These are phyloP conservation scores for Pangasius macronema DNA, from an alignment of 2,797 vertebrate species.

Conservation along the genomic window DNA sequence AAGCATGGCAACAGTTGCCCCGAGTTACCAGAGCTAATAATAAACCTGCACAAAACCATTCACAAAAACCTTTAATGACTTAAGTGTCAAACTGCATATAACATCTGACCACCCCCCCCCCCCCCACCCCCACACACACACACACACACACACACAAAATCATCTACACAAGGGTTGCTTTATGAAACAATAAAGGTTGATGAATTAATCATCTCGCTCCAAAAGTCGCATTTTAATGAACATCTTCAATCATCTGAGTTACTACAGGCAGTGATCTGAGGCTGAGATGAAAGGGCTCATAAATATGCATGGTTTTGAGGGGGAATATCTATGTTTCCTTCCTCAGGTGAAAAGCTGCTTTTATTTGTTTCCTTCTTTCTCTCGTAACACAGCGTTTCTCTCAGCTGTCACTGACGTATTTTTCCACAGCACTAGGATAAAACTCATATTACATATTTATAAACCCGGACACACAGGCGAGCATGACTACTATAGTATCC, in stretches of 20 bases:
- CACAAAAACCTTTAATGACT: slow-evolving; percentile 77
- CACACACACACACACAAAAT: not conserved
- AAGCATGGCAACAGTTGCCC: slow-evolving; percentile 84
- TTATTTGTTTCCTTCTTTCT: slow-evolving; percentile 27
- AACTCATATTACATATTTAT: not conserved
- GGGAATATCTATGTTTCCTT: slow-evolving; percentile 1
- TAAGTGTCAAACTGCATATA: slow-evolving; percentile 41
- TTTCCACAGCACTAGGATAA: not conserved
- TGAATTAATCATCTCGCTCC: slow-evolving; percentile 65
- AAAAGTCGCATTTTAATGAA: slow-evolving; percentile 49
- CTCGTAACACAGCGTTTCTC: not conserved
- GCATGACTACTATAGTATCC: not conserved
- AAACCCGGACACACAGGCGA: not conserved
- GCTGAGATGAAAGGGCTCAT: slow-evolving; percentile 31
- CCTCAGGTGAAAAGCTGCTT: slow-evolving; percentile 8
- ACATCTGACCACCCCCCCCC: slow-evolving; percentile 14
- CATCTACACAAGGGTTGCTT: slow-evolving; percentile 74
- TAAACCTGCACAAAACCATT: slow-evolving; percentile 76
- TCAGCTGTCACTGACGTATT: not conserved
- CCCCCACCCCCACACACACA: slow-evolving; percentile 28
- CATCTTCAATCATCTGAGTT: slow-evolving; percentile 38
- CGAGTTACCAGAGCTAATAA: slow-evolving; percentile 84
- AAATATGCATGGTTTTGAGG: not conserved
- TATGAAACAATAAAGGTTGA: slow-evolving; percentile 64
- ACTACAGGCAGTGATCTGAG: slow-evolving; percentile 33